A percentile compares a stretch with the other conserved stretches of the same genome.
phyloP scores from a whole-genome alignment of 2,888 invertebrate species.

The Ecliptopera silaceata region DNA sequence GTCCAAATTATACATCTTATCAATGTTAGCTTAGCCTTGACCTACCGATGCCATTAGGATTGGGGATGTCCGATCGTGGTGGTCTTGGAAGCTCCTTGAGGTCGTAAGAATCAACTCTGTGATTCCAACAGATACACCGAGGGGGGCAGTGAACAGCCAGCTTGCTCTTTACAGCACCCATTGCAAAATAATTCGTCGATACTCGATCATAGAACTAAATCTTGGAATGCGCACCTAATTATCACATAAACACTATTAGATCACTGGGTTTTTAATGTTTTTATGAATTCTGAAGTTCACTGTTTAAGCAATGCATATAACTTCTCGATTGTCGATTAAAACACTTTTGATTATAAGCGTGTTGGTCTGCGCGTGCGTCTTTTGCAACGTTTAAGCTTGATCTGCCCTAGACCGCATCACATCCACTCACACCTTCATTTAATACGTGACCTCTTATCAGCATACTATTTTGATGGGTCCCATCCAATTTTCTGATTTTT shows the following conservation, averaged over 20 bases:
- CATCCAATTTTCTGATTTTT: conserved; percentile 1
- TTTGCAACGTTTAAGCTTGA: conserved; percentile 22
- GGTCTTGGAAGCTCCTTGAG: conserved; percentile 70
- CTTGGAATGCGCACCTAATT: conserved; percentile 45
- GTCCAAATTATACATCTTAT: conserved; percentile 23
- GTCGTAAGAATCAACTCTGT: conserved; percentile 60
- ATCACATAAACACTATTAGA: conserved; percentile 55
- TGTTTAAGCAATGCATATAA: too few species aligned
- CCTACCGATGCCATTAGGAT: conserved; percentile 63
- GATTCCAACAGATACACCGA: conserved; percentile 54
- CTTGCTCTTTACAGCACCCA: conserved; percentile 71
- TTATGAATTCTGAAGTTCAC: too few species aligned
- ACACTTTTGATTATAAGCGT: conserved; percentile 15
- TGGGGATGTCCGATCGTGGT: conserved; percentile 56
- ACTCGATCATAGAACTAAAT: conserved; percentile 33
- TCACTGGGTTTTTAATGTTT: conserved; percentile 58
- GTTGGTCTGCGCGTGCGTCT: conserved; percentile 29
- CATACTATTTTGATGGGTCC: conserved; percentile 16
- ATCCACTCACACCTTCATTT: conserved; percentile 14
- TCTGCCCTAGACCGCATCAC: conserved; percentile 30
- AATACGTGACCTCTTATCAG: conserved; percentile 36
- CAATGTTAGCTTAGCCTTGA: conserved; percentile 41
- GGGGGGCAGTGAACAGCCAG: conserved; percentile 52
- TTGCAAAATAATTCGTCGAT: conserved; percentile 43
- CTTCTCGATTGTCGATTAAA: conserved; percentile 32